These are phyloP conservation scores for Lasioglossum albipes DNA, from an alignment of 1,140 invertebrate species.

Conservation along the genomic window DNA sequence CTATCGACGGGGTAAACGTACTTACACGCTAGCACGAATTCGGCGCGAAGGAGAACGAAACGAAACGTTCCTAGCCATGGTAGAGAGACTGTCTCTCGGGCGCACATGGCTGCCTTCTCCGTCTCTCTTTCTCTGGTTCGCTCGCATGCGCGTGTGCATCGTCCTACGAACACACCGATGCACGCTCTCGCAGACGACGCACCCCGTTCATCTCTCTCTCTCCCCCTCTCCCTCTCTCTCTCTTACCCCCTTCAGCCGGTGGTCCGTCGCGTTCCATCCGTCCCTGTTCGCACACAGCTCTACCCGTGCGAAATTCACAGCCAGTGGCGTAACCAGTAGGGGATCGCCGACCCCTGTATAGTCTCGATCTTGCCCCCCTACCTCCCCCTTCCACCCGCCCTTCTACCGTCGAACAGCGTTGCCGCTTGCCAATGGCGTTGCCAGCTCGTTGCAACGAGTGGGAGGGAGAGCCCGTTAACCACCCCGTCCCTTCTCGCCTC, in stretches of 20 bases:
- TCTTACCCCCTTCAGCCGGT: constrained; percentile 16
- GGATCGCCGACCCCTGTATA: constrained; percentile 48
- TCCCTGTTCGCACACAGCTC: constrained; percentile 44
- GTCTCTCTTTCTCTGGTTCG: constrained; percentile 5
- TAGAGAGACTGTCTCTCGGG: constrained; percentile 39
- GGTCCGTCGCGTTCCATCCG: constrained; percentile 39
- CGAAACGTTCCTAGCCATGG: constrained; percentile 43
- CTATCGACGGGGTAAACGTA: constrained; percentile 46
- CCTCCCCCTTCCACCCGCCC: constrained; percentile 9
- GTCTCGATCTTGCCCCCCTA: constrained; percentile 42
- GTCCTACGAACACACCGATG: too few relatives aligned
- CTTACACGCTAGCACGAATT: constrained; percentile 54
- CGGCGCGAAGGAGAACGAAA: constrained; percentile 50
- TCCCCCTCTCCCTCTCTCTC: background rate
- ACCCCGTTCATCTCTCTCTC: too few relatives aligned
- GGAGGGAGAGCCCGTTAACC: constrained; percentile 44
- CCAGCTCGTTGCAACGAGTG: constrained; percentile 57
- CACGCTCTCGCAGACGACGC: too few relatives aligned
- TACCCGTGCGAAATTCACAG: constrained; percentile 64
- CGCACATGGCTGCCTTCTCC: constrained; percentile 48
- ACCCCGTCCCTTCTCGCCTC: background rate
- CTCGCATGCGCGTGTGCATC: background rate
- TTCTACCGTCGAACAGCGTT: constrained; percentile 35
- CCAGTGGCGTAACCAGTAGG: constrained; percentile 58
- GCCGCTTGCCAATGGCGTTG: constrained; percentile 63